These are phyloP conservation scores for Syritta pipiens DNA, from an alignment of 2,888 invertebrate genomes.

Conservation along the genomic window DNA sequence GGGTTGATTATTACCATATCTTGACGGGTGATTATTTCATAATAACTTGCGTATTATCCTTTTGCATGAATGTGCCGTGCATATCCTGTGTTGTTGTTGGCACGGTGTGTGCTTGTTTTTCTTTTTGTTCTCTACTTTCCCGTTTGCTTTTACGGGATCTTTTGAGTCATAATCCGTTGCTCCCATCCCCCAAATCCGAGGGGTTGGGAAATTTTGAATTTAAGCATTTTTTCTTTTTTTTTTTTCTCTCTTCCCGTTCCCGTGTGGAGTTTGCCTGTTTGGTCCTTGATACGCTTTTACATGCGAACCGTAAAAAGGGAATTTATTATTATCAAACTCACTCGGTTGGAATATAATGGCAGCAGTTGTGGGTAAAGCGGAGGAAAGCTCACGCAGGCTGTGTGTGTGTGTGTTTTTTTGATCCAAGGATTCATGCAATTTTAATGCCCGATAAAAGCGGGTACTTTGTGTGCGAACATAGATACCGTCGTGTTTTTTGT, in stretches of 20 bases:
- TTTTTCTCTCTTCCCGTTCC: slow-evolving; percentile 9
- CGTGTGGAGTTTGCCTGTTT: slow-evolving; percentile 49
- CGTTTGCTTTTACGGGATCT: slow-evolving; percentile 38
- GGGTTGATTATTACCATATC: slow-evolving; percentile 60
- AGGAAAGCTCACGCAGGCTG: slow-evolving; percentile 50
- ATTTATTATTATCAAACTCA: slow-evolving; percentile 67
- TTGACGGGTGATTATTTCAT: slow-evolving; percentile 69
- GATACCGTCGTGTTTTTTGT: too few species aligned
- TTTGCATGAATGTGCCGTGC: slow-evolving; percentile 58
- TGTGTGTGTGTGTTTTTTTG: background rate
- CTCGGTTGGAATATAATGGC: slow-evolving; percentile 58
- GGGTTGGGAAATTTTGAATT: slow-evolving; percentile 37
- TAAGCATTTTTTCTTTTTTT: slow-evolving; percentile 38
- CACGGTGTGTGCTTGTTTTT: slow-evolving; percentile 21
- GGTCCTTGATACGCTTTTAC: slow-evolving; percentile 66
- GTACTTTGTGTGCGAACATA: background rate
- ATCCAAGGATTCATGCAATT: slow-evolving; percentile 49
- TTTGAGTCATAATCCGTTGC: slow-evolving; percentile 60
- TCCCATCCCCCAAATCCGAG: background rate
- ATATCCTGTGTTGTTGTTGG: slow-evolving; percentile 44
- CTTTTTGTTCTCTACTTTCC: background rate
- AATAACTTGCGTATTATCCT: slow-evolving; percentile 69
- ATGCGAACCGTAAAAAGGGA: slow-evolving; percentile 67
- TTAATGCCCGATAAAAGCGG: slow-evolving; percentile 61
- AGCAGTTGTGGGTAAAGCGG: slow-evolving; percentile 8